Evolutionary conservation across 1,140 invertebrate genomes (phyloP), one percentile per base, ranked within the genome.

Genomic region (Drosophila insularis): DNA sequence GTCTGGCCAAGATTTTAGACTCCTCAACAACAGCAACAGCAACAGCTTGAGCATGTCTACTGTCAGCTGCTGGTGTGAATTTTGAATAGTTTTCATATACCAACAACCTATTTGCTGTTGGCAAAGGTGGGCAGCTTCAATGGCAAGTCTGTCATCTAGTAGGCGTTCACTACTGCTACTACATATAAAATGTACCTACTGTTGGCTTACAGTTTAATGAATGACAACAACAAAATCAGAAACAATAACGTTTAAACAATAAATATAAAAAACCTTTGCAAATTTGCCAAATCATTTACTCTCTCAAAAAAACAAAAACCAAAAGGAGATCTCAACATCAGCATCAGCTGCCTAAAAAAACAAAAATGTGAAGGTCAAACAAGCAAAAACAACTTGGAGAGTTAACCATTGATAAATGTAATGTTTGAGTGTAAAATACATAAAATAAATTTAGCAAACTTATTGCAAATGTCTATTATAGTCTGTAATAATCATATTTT

Each of bases 261-360:
- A 46, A 17, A 17, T 56, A 58, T 58, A 31, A 58, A 31, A 58
- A 35, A 55, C 13, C 37, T 61, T 61, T 23, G 14, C 4, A 75
- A 68, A 76, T 63, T 39, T 69, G 80, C 72, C 55, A 73, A 76
- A 63, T 84, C 80, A 84, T 84, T 82, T 79, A 67, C 31, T 37
- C 10, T 13, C 63, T 71, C 32, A 55, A 64, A 11, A 53, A 32
- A 17, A 10, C 4, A 4, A 11, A 11, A n/a, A 43, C 40, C 3
- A 43, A 19, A 35, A 11, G 8, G 8, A 35, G 8, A 35, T 27
- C 27, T 27, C 27, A 27, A n/a, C 40, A 75, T 27, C 32, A 81
- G 46, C 71, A 13, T 5, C 13, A 13, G 54, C 62, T 63, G 21
- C 59, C 56, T 21, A 56, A 27, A 50, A 14, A 66, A 65, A 74